Base-by-base conservation (phyloP, 2,113 vertebrate genomes). In the Dasyornis broadbenti region DNA sequence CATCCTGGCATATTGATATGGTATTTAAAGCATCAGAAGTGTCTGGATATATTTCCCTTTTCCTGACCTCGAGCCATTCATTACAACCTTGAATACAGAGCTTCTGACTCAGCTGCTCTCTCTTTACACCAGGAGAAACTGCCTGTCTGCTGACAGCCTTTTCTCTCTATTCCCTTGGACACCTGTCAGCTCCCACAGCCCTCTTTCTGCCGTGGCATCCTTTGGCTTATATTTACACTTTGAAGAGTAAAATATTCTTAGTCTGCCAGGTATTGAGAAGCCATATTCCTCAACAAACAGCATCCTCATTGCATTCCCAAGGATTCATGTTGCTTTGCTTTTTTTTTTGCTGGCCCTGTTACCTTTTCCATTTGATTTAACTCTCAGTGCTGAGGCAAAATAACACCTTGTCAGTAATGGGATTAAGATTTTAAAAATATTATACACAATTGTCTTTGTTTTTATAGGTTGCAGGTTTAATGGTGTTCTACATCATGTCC, bases 31-130 rank as follows among this genome's bases (percentile, higher is more conserved):
- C 12, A 80, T 35, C 27, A 66, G 47, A 78, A 63, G 10, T 35
- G 23, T 70, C 35, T 69, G 68, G 15, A 66, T 68, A 10, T 15
- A 63, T 60, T 81, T 95, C 27, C 28, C 39, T 52, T 83, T 54
- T 16, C 15, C 33, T 89, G 68, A 93, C 60, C 54, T 57, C 69
- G 68, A 90, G 54, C 18, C 70, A 39, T 78, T 90, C 35, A 9
- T 28, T 66, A 6, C 42, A 86, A 44, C 39, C 76, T 78, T 89
- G 64, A 75, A 83, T 19, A 47, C 24, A 68, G 64, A 89, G 47
- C 64, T 56, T 78, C 91, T 95, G 89, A 78, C 33, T 93, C 76
- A 93, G 89, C 94, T 92, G 47, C 86, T 83, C 39, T 6, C 47
- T 52, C 42, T 70, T 68, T 35, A 11, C 28, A 37, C 15, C 0